Percentiles rank a stretch among this genome's conserved stretches.
Evolutionary conservation across 2,113 vertebrate genomes (phyloP).

Genomic region (Psettodes erumei): DNA sequence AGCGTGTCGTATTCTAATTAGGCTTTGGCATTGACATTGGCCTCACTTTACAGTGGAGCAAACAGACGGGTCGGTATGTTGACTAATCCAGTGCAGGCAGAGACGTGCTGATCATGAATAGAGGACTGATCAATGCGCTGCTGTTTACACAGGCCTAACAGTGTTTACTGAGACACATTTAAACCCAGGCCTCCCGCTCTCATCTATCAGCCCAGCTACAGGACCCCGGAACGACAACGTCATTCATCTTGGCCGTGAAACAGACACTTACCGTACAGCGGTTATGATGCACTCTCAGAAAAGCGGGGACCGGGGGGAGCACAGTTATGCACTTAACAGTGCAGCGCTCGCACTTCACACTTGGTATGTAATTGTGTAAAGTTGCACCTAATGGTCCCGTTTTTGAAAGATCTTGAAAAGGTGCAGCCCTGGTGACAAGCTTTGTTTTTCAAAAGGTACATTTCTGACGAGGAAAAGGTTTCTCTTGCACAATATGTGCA

Average conservation of each 20-base stretch:
- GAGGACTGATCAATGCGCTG: slow-evolving; percentile 76
- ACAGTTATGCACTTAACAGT: neutral
- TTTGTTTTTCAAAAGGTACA: neutral
- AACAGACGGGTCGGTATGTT: slow-evolving; percentile 70
- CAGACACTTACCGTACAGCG: slow-evolving; percentile 29
- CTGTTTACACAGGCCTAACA: slow-evolving; percentile 80
- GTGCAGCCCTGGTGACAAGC: neutral
- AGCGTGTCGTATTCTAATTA: slow-evolving; percentile 60
- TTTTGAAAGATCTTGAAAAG: neutral
- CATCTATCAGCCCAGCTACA: slow-evolving; percentile 43
- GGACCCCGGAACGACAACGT: slow-evolving; percentile 13
- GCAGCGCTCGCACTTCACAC: neutral
- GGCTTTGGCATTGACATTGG: slow-evolving; percentile 77
- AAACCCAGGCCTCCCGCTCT: slow-evolving; percentile 65
- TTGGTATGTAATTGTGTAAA: neutral
- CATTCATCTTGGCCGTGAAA: slow-evolving; percentile 48
- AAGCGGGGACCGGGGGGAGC: neutral
- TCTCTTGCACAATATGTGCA: neutral
- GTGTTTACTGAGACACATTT: slow-evolving; percentile 82
- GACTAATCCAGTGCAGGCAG: slow-evolving; percentile 81
- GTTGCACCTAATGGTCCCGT: neutral
- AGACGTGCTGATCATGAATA: slow-evolving; percentile 80
- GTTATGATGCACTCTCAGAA: slow-evolving; percentile 28
- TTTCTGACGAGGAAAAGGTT: neutral
- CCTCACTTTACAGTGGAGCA: slow-evolving; percentile 70